Percentiles rank a stretch among this genome's conserved stretches.
Conservation (phyloP, 1,140 invertebrate genomes). For the Hycleus cichorii region DNA sequence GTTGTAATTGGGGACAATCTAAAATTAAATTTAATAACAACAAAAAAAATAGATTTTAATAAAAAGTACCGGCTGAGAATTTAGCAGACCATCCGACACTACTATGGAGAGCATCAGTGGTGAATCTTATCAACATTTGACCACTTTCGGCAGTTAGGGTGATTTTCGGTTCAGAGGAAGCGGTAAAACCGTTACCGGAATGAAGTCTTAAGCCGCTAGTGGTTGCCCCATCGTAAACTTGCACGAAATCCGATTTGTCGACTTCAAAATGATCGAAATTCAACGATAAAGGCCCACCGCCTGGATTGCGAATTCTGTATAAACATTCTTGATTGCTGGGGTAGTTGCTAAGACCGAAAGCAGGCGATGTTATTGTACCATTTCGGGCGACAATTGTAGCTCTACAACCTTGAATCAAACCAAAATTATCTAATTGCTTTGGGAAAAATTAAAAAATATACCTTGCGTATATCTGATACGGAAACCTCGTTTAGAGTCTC, state of each 20-base stretch:
- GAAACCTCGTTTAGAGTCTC: constrained; percentile 84
- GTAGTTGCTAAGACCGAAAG: constrained; percentile 74
- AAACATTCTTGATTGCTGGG: constrained; percentile 89
- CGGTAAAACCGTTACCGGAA: constrained; percentile 81
- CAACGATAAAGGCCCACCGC: constrained; percentile 74
- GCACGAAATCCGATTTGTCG: constrained; percentile 77
- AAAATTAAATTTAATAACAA: constrained; percentile 24
- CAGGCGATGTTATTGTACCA: constrained; percentile 81
- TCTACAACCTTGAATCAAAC: constrained; percentile 51
- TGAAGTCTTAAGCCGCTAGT: constrained; percentile 79
- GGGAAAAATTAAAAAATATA: neutral
- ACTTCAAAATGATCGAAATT: constrained; percentile 83
- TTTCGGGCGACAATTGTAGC: constrained; percentile 72
- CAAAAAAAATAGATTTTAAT: neutral
- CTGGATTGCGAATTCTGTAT: constrained; percentile 78
- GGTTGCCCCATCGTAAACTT: constrained; percentile 79
- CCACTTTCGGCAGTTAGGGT: constrained; percentile 88
- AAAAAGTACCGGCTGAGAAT: constrained; percentile 73
- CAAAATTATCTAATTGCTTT: neutral
- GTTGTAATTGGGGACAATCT: constrained; percentile 82
- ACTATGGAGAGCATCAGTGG: constrained; percentile 79
- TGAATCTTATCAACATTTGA: constrained; percentile 82
- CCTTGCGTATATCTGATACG: constrained; percentile 54
- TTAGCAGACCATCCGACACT: constrained; percentile 79
- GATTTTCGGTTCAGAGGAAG: constrained; percentile 70